Conservation (phyloP, 2,797 vertebrate genomes). For the Amblyopsis hoosieri region DNA sequence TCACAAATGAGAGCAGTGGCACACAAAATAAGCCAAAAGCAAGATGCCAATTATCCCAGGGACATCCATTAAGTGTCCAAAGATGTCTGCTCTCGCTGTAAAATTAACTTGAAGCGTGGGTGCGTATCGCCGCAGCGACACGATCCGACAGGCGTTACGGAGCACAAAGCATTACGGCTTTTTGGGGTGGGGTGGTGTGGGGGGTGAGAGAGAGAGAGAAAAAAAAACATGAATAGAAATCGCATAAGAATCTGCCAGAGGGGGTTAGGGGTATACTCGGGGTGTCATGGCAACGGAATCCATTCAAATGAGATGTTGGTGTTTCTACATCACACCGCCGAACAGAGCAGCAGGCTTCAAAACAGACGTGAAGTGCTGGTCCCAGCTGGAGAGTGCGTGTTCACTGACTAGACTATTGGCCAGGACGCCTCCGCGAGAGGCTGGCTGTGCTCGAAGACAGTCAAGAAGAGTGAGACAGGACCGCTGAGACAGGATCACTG, state of each 20-base stretch:
- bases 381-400: slow-evolving; percentile 28
- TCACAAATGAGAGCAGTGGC: slow-evolving; percentile 30
- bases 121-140: slow-evolving; percentile 44
- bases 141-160: slow-evolving; percentile 42
- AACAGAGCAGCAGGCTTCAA: slow-evolving; percentile 33
- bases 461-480: neutral
- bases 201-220: slow-evolving; percentile 35
- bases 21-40: slow-evolving; percentile 35
- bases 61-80: slow-evolving; percentile 47
- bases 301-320: slow-evolving; percentile 54
- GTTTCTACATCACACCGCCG: slow-evolving; percentile 42
- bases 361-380: slow-evolving; percentile 24
- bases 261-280: slow-evolving; percentile 37
- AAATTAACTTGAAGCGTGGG: slow-evolving; percentile 31
- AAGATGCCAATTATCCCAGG: slow-evolving; percentile 57
- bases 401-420: neutral
- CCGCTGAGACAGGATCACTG: too few species aligned
- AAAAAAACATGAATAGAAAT: slow-evolving; percentile 33
- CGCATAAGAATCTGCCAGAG: slow-evolving; percentile 45
- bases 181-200: slow-evolving; percentile 9
- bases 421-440: slow-evolving; percentile 16
- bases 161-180: slow-evolving; percentile 34
- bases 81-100: slow-evolving; percentile 28
- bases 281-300: slow-evolving; percentile 70
- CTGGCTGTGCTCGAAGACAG: neutral